A percentile compares a stretch with the other conserved stretches of the same genome.
Evolutionary conservation across 2,113 vertebrate species (phyloP).

Genomic region (Pelvicachromis taeniatus): DNA sequence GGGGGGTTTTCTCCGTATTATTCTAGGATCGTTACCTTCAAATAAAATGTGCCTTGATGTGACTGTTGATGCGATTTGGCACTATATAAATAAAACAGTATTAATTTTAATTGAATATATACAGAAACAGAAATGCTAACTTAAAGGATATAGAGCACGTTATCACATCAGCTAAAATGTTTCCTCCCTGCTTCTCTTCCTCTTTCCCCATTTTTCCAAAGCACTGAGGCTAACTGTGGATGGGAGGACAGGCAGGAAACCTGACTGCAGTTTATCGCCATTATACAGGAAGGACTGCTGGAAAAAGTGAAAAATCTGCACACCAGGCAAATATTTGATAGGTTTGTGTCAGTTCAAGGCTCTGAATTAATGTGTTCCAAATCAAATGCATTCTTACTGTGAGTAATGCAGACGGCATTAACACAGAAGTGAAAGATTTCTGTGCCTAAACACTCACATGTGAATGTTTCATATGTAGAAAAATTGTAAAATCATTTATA

Average conservation of each 20-base stretch:
- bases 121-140: not conserved
- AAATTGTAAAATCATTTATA: not conserved
- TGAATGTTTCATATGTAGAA: not conserved
- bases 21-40: not conserved
- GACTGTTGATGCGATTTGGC: fast-evolving
- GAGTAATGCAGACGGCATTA: not conserved
- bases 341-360: not conserved
- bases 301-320: conserved; percentile 9
- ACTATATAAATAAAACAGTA: not conserved
- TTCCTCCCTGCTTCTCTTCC: not conserved
- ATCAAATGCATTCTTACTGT: not conserved
- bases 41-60: not conserved
- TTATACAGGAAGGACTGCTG: conserved; percentile 29
- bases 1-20: not conserved
- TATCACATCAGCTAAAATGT: not conserved
- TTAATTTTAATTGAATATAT: not conserved
- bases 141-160: not conserved
- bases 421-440: not conserved
- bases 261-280: conserved; percentile 27
- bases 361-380: not conserved
- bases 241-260: conserved; percentile 37
- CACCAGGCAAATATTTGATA: not conserved
- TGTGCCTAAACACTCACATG: not conserved
- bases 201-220: conserved; percentile 6
- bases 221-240: conserved; percentile 24